Evolutionary conservation across 2,888 invertebrate species (phyloP).

Genomic region (Oconnorella tubifera): DNA sequence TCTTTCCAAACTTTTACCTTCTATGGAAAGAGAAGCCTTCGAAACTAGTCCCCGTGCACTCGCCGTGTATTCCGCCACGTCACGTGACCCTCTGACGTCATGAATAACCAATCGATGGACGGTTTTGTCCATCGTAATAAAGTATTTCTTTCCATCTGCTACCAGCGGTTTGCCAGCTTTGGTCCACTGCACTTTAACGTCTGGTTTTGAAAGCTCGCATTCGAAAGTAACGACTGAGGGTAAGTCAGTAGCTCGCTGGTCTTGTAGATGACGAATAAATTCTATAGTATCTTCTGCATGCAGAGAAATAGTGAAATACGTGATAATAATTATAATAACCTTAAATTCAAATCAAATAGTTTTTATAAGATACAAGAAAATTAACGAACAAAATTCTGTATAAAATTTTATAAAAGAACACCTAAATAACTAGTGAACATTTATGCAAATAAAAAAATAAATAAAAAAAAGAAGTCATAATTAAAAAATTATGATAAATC

Average conservation of each 20-base stretch:
- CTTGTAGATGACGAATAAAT: slow-evolving; percentile 46
- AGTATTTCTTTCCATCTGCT: slow-evolving; percentile 22
- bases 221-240: slow-evolving; percentile 44
- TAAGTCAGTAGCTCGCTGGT: slow-evolving; percentile 45
- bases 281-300: slow-evolving; percentile 49
- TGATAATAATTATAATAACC: no score
- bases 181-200: slow-evolving; percentile 48
- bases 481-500: neutral
- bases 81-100: slow-evolving; percentile 36
- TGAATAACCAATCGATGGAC: slow-evolving; percentile 43
- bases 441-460: neutral
- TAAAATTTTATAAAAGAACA: no score
- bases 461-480: neutral
- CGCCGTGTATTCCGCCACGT: slow-evolving; percentile 48
- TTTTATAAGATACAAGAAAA: no score
- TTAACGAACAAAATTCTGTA: no score
- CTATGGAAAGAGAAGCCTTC: slow-evolving; percentile 47
- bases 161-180: slow-evolving; percentile 44
- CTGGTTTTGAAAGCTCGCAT: slow-evolving; percentile 47
- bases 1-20: no score
- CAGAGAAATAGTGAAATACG: neutral
- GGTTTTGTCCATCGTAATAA: slow-evolving; percentile 28
- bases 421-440: neutral
- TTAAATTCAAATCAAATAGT: no score
- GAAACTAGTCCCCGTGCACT: slow-evolving; percentile 46